Percentiles rank a stretch among this genome's conserved stretches.
phyloP scores from a whole-genome alignment of 2,797 vertebrate genomes.

The Crossoptilon crossoptilon region DNA sequence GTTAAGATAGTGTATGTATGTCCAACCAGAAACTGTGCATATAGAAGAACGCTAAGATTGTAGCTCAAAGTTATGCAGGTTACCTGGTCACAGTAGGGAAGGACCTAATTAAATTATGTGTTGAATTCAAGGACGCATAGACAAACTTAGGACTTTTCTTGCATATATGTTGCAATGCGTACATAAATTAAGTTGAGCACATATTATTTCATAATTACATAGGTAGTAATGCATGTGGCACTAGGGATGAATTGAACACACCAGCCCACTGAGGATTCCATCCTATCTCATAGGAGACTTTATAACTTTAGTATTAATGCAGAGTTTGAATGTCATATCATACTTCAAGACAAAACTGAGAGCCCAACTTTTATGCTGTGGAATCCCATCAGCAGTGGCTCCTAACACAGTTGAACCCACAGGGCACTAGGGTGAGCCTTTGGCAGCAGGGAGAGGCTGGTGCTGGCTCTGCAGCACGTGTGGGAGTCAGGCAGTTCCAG shows the following conservation, averaged over 20 bases:
- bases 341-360: not conserved
- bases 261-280: not conserved
- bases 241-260: not conserved
- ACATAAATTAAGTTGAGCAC: not conserved
- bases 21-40: not conserved
- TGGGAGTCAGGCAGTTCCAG: accelerated
- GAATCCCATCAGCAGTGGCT: not conserved
- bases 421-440: not conserved
- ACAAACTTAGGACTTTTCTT: not conserved
- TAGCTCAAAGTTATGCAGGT: not conserved
- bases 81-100: not conserved
- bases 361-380: not conserved
- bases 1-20: not conserved
- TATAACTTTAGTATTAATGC: not conserved
- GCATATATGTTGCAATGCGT: not conserved
- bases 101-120: not conserved
- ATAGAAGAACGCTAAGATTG: not conserved
- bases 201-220: not conserved
- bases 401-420: too few species aligned
- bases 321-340: not conserved
- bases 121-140: not conserved
- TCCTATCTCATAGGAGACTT: not conserved
- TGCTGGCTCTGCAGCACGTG: accelerated
- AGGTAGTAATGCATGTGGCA: not conserved
- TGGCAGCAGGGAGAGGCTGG: accelerated